Conservation (phyloP, 2,113 vertebrate species). For the Erythrocercus mccallii region DNA sequence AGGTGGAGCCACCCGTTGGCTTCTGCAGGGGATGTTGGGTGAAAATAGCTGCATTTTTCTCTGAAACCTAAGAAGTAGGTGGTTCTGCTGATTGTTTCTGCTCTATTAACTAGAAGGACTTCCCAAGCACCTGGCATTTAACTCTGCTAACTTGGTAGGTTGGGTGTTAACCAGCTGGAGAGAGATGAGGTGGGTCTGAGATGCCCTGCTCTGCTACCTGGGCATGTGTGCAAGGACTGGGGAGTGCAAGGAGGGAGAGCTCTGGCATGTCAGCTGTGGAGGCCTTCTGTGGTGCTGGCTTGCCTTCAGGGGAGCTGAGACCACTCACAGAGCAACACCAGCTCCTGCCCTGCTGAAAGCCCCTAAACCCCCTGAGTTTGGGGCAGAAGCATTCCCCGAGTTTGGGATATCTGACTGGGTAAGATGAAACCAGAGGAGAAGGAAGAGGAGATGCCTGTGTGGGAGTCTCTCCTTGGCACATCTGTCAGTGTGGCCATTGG, state of each 20-base stretch:
- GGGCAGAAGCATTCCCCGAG: neutral
- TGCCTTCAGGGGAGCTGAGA: neutral
- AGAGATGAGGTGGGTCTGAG: neutral
- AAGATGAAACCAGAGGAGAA: neutral
- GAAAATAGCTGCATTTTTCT: neutral
- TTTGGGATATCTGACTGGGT: neutral
- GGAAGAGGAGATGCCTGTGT: neutral
- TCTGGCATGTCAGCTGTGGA: neutral
- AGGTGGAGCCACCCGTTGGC: neutral
- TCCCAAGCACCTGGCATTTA: neutral
- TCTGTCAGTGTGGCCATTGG: neutral
- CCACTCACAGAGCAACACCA: neutral
- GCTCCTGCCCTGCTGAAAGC: neutral
- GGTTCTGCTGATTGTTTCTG: conserved; percentile 19
- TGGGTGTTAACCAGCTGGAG: neutral
- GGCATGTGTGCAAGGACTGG: neutral
- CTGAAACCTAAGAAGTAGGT: neutral
- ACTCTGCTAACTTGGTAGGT: neutral
- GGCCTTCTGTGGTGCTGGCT: neutral
- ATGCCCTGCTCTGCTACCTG: neutral
- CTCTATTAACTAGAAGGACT: neutral
- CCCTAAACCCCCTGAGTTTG: neutral
- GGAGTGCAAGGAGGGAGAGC: neutral
- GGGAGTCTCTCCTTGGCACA: neutral
- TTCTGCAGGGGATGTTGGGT: neutral